These are phyloP conservation scores for Corvus cornix DNA, from an alignment of 2,113 vertebrate species.

Conservation along the genomic window DNA sequence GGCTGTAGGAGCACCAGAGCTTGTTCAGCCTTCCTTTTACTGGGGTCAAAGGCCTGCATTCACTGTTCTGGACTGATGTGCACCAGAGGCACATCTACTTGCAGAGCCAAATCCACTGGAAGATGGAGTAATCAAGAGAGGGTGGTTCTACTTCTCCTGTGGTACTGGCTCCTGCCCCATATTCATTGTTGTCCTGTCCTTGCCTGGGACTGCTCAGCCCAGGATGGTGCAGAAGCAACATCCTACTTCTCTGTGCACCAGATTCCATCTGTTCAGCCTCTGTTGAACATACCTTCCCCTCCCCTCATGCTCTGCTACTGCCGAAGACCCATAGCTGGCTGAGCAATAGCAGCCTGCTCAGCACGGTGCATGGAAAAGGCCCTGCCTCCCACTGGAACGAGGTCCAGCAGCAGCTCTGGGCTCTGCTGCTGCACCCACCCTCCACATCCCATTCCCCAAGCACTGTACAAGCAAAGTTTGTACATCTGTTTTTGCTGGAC, in stretches of 20 bases:
- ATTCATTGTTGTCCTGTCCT: background rate
- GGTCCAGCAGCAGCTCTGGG: background rate
- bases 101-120: background rate
- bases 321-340: background rate
- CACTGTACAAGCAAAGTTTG: background rate
- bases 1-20: background rate
- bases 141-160: background rate
- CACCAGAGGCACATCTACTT: background rate
- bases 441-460: background rate
- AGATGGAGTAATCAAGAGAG: background rate
- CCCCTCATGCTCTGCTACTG: background rate
- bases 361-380: background rate
- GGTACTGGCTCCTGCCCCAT: background rate
- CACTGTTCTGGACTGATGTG: background rate
- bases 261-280: background rate
- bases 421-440: background rate
- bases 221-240: background rate
- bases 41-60: background rate
- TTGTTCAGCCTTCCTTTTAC: background rate
- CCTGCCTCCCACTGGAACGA: background rate
- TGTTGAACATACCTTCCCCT: background rate
- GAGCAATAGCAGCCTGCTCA: background rate
- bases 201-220: background rate
- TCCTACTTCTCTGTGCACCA: background rate
- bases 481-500: background rate